Conservation (phyloP, 2,888 invertebrate genomes). For the Orchesellides sinensis region DNA sequence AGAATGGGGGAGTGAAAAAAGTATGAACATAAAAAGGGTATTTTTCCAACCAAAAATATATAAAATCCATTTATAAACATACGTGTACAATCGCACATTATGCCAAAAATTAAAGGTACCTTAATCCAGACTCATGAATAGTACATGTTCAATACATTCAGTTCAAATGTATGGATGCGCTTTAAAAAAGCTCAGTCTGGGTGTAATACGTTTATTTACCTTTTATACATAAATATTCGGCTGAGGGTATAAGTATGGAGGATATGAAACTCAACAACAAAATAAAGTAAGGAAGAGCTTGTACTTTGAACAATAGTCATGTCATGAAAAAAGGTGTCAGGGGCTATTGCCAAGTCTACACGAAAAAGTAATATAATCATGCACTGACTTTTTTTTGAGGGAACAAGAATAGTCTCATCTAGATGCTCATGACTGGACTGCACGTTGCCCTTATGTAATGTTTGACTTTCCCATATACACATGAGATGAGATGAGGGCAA, state of each 20-base stretch:
- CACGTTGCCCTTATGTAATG: not conserved
- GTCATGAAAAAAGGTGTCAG: conserved; percentile 20
- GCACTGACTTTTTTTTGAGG: conserved; percentile 2
- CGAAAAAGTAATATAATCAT: conserved; percentile 19
- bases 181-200: too few species aligned
- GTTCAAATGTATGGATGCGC: too few species aligned
- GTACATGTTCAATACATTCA: too few species aligned
- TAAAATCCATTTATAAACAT: not conserved
- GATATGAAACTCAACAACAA: too few species aligned
- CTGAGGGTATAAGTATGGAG: too few species aligned
- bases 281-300: conserved; percentile 27
- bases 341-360: not conserved
- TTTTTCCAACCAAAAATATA: not conserved
- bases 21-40: not conserved
- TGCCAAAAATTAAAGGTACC: too few species aligned
- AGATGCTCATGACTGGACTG: not conserved
- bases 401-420: conserved; percentile 1
- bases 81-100: too few species aligned
- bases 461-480: not conserved
- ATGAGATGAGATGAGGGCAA: not conserved
- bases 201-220: too few species aligned
- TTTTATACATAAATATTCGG: too few species aligned
- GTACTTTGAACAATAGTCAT: conserved; percentile 8
- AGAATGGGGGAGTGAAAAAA: not conserved
- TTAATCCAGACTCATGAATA: too few species aligned